phyloP scores from a whole-genome alignment of 2,113 vertebrate species.

The Ophiodon elongatus region DNA sequence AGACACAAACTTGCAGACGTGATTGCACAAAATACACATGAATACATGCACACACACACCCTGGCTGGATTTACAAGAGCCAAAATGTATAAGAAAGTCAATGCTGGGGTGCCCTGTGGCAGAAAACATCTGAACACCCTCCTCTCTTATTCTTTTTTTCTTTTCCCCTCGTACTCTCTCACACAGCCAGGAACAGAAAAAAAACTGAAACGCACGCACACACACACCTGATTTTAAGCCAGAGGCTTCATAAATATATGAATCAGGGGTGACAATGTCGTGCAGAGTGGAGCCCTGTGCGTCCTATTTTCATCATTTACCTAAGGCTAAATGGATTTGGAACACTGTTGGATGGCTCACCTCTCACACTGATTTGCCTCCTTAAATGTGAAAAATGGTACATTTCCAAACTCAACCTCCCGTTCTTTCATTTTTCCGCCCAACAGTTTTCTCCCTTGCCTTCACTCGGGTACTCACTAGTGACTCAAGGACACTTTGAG shows the following conservation, averaged over 20 bases:
- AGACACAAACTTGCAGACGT: conserved; percentile 21
- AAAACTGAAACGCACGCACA: conserved; percentile 21
- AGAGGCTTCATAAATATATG: conserved; percentile 76
- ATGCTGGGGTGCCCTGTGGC: conserved; percentile 40
- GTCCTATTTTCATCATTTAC: conserved; percentile 79
- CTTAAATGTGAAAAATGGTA: conserved; percentile 76
- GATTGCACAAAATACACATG: conserved; percentile 11
- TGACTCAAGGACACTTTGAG: conserved; percentile 43
- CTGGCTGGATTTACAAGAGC: conserved; percentile 43
- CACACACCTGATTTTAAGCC: conserved; percentile 69
- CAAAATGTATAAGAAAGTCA: conserved; percentile 49
- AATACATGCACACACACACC: conserved; percentile 1
- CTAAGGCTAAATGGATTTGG: conserved; percentile 80
- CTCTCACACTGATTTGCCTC: conserved; percentile 71
- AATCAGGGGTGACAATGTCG: conserved; percentile 77
- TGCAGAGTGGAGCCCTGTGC: conserved; percentile 76
- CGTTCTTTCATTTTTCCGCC: conserved; percentile 25
- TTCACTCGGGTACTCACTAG: conserved; percentile 6
- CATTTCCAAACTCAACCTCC: conserved; percentile 50
- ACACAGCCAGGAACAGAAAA: conserved; percentile 24
- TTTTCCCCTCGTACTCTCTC: conserved; percentile 30
- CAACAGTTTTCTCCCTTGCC: neutral
- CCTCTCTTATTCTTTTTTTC: conserved; percentile 38
- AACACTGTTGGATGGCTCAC: conserved; percentile 74
- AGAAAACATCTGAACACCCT: conserved; percentile 33